These are phyloP conservation scores for Noctua comes DNA, from an alignment of 2,888 invertebrate genomes.

Conservation along the genomic window DNA sequence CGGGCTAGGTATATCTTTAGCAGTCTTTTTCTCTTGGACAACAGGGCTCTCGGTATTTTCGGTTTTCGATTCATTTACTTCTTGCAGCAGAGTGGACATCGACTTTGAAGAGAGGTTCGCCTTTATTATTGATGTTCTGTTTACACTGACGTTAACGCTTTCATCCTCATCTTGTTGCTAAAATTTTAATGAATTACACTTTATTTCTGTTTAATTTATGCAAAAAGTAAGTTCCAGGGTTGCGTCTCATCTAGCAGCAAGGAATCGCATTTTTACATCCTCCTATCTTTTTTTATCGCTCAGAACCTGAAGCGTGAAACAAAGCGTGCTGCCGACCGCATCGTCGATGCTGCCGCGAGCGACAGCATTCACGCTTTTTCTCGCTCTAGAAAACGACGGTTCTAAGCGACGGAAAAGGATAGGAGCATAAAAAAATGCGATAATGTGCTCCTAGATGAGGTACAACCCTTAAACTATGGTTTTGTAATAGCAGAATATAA, in stretches of 20 bases:
- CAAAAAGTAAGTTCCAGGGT: not conserved
- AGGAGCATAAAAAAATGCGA: no score
- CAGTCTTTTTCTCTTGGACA: constrained; percentile 76
- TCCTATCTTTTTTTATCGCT: no score
- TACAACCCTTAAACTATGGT: not conserved
- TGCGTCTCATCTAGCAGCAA: not conserved
- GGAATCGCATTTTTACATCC: not conserved
- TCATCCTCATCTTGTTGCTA: constrained; percentile 82
- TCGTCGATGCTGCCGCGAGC: no score
- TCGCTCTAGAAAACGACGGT: no score
- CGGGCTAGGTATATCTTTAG: constrained; percentile 82
- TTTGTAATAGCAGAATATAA: not conserved
- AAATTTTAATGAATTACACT: constrained; percentile 36
- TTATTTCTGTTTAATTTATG: not conserved
- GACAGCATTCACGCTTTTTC: no score
- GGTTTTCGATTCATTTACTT: constrained; percentile 70
- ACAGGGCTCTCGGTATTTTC: constrained; percentile 58
- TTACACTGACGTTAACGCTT: constrained; percentile 75
- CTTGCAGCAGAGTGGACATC: constrained; percentile 77
- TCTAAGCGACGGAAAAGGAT: no score
- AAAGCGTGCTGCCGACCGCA: no score
- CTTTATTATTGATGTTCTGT: constrained; percentile 82
- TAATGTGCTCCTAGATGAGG: not conserved
- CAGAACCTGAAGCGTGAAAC: no score
- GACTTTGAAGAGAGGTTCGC: constrained; percentile 81